Evolutionary conservation across 2,113 vertebrate species (phyloP), one percentile per base, ranked within the genome.

Genomic region (Phalacrocorax brasilianus): DNA sequence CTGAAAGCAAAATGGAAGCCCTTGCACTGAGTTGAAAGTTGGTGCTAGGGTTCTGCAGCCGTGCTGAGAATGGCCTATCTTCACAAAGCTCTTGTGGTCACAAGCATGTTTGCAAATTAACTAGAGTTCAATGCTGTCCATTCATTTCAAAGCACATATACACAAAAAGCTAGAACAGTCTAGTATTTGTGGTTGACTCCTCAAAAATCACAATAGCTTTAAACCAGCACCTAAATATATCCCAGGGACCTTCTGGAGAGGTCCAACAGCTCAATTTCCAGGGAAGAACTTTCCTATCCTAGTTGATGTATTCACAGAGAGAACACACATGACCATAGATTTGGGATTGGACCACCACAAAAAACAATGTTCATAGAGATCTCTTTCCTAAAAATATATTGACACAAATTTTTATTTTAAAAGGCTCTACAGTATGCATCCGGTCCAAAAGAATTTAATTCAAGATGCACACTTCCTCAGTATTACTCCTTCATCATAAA

Each of bases 401-500:
- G 35, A 50, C 20, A 38, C 10, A 61, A 65, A 24, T 42, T 78
- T 44, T 22, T 63, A 24, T n/a, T 94, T 82, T 56, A 76, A 63
- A 73, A 86, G 45, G 18, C 35, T 80, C 38, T 79, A 44, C 33
- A 80, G 28, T 47, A 76, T 6, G 3, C 55, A 84, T 83, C 67
- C 32, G 5, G 12, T 52, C 84, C 94, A 81, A 91, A 87, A 55
- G 26, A 72, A 22, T 88, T 96, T 73, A 84, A 97, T 91, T 95
- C 95, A 92, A 95, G 92, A 88, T 94, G 56, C n/a, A 33, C 23
- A 16, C 19, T 84, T 95, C 91, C 92, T 86, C 73, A 88, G 78
- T 50, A 75, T 89, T 96, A 88, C 71, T 91, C 83, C 77, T 96
- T 94, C 94, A 96, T 96, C 97, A 94, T 87, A 85, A 97, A 97